Conservation (phyloP, 2,888 invertebrate species). For the Apocheima hispidaria region DNA sequence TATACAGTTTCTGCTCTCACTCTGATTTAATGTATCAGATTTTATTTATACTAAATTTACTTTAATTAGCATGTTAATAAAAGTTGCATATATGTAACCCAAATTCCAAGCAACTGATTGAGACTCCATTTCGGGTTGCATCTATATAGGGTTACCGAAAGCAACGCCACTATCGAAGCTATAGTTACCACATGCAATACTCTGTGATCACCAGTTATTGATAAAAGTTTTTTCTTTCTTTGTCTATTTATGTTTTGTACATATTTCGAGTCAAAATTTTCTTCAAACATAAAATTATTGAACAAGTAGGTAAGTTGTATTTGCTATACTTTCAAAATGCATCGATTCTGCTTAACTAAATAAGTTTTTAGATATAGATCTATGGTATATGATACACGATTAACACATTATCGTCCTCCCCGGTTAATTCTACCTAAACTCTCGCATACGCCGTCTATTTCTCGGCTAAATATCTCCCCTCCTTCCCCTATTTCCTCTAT, state of each 20-base stretch:
- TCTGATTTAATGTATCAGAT: slow-evolving; percentile 15
- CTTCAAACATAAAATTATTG: too few relatives aligned
- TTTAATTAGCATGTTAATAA: too few relatives aligned
- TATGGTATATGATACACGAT: slow-evolving; percentile 16
- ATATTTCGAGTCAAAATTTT: too few relatives aligned
- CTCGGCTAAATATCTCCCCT: slow-evolving; percentile 34
- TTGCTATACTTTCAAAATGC: not conserved
- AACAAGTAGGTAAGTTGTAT: not conserved
- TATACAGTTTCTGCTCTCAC: slow-evolving; percentile 52
- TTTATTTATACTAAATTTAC: not conserved
- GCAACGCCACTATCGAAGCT: too few relatives aligned
- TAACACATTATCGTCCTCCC: slow-evolving; percentile 18
- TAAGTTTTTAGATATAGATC: slow-evolving; percentile 8
- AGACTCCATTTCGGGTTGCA: too few relatives aligned
- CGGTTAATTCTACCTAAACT: slow-evolving; percentile 23
- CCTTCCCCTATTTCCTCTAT: slow-evolving; percentile 36
- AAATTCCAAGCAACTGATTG: too few relatives aligned
- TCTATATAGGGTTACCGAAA: too few relatives aligned
- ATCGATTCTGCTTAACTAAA: slow-evolving; percentile 2
- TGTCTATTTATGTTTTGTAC: too few relatives aligned
- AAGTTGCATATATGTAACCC: too few relatives aligned
- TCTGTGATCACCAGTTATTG: too few relatives aligned
- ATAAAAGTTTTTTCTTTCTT: too few relatives aligned
- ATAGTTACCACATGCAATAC: too few relatives aligned
- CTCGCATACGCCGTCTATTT: slow-evolving; percentile 25